phyloP scores from a whole-genome alignment of 2,113 vertebrate species.

The Emydocephalus ijimae region DNA sequence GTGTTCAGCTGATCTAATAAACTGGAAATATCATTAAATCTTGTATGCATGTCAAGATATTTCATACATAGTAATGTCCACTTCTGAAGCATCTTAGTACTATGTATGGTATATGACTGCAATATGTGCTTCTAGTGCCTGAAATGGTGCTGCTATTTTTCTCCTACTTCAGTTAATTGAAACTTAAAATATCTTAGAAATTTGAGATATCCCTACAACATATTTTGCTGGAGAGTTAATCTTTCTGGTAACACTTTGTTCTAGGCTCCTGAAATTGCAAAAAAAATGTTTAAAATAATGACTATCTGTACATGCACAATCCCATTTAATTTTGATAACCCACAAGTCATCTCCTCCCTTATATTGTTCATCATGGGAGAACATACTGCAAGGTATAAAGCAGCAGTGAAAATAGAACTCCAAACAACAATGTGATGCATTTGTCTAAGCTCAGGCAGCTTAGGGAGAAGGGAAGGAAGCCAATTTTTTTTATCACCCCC shows the following conservation, averaged over 20 bases:
- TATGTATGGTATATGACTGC: neutral
- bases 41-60: neutral
- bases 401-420: slow-evolving; percentile 25
- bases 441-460: slow-evolving; percentile 43
- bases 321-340: slow-evolving; percentile 6
- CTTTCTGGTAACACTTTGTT: neutral
- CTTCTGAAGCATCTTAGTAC: neutral
- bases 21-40: neutral
- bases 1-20: neutral
- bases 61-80: neutral
- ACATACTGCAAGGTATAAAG: slow-evolving; percentile 27
- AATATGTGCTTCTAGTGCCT: neutral
- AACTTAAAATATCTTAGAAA: neutral
- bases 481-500: slow-evolving; percentile 64
- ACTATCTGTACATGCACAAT: neutral
- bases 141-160: neutral
- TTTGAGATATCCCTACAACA: neutral
- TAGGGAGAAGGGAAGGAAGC: slow-evolving; percentile 45
- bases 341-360: neutral
- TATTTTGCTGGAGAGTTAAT: neutral
- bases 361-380: slow-evolving; percentile 25
- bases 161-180: neutral
- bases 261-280: neutral
- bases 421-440: slow-evolving; percentile 46
- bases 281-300: neutral